Evolutionary conservation across 1,140 invertebrate species (phyloP).

Genomic region (Reticulitermes speratus): DNA sequence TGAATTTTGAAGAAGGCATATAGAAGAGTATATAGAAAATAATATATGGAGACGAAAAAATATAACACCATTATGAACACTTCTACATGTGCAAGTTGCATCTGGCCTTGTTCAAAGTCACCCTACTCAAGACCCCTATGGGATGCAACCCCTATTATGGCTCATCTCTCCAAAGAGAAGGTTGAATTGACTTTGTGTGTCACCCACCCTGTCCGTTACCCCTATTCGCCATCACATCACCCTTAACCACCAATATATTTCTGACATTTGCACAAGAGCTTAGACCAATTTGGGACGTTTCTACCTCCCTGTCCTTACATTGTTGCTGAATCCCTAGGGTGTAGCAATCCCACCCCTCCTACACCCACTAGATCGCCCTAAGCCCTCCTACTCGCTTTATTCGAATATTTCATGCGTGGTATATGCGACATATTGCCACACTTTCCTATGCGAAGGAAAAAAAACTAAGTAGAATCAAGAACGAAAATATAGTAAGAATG

Average conservation of each 20-base stretch:
- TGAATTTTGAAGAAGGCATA: neutral
- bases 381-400: neutral
- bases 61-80: neutral
- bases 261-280: constrained; percentile 28
- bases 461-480: neutral
- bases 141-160: constrained; percentile 21
- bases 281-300: constrained; percentile 20
- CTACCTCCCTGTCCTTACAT: neutral
- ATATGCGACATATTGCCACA: neutral
- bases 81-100: neutral
- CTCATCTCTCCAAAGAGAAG: constrained; percentile 16
- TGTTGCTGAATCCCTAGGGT: constrained; percentile 23
- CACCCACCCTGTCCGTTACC: neutral
- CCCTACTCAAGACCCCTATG: neutral
- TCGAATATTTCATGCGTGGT: neutral
- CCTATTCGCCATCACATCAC: constrained; percentile 21
- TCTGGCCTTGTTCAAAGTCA: neutral
- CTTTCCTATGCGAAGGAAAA: neutral
- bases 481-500: neutral
- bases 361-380: neutral
- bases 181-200: constrained; percentile 23
- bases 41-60: neutral
- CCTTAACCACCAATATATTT: constrained; percentile 28
- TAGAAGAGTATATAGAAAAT: neutral
- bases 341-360: neutral